Evolutionary conservation across 37 sponge, comb jelly and placozoan species (phyloP).

Genomic region (Mnemiopsis leidyi): DNA sequence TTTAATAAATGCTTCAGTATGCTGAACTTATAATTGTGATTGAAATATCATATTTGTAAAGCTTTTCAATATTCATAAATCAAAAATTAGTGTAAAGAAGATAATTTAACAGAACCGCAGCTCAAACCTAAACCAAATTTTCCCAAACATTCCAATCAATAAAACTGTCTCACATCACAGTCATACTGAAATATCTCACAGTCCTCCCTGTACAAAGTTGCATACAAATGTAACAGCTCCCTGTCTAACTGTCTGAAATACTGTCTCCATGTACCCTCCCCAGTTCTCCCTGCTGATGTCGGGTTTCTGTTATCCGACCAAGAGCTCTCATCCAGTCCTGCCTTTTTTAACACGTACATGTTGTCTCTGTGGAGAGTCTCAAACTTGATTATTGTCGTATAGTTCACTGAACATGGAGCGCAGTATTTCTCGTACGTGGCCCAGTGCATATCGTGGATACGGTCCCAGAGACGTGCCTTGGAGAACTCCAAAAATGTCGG

Average conservation of each 20-base stretch:
- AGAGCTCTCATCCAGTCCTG: not conserved
- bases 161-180: no score
- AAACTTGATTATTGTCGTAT: not conserved
- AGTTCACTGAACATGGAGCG: not conserved
- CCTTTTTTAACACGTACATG: not conserved
- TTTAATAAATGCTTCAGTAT: no score
- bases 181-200: not conserved
- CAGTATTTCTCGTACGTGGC: not conserved
- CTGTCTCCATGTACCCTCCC: not conserved
- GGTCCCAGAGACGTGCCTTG: not conserved
- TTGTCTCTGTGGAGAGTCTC: not conserved
- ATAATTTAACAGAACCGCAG: no score
- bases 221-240: not conserved
- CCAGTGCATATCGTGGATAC: not conserved
- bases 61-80: no score
- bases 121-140: no score
- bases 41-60: no score
- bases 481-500: conserved; percentile 15
- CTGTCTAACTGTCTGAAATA: not conserved
- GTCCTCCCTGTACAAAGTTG: not conserved
- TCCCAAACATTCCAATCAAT: no score
- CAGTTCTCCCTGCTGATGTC: not conserved
- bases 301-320: conserved; percentile 7
- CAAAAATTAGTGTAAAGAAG: no score
- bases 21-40: no score